A percentile compares a stretch with the other conserved stretches of the same genome.
phyloP scores from a whole-genome alignment of 2,113 vertebrate species.

The Osmerus eperlanus region DNA sequence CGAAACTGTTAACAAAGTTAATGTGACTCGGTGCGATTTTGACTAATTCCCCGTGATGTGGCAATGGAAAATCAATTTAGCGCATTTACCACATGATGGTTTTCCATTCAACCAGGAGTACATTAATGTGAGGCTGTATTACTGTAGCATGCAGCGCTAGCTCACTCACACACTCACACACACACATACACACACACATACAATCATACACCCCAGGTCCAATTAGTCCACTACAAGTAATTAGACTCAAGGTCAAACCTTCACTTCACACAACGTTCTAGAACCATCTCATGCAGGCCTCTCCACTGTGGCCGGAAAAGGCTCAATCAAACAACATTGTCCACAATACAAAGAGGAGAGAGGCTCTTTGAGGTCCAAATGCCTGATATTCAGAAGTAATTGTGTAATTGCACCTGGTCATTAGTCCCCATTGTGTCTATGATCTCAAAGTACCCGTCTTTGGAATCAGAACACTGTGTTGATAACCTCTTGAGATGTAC shows the following conservation, averaged over 20 bases:
- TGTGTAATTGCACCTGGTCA: constrained; percentile 43
- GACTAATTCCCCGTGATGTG: too few relatives aligned
- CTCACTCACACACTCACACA: not conserved
- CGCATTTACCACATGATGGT: not conserved
- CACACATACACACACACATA: not conserved
- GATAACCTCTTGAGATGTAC: constrained; percentile 29
- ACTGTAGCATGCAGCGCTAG: not conserved
- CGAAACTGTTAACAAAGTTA: constrained; percentile 8
- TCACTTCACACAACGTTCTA: constrained; percentile 20
- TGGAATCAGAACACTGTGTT: constrained; percentile 42
- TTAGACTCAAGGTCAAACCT: constrained; percentile 25
- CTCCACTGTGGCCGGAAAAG: constrained; percentile 29
- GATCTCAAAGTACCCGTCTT: constrained; percentile 38
- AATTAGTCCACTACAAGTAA: not conserved
- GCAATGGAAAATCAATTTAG: too few relatives aligned
- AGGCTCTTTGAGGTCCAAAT: constrained; percentile 16
- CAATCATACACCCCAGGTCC: not conserved
- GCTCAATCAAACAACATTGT: constrained; percentile 59
- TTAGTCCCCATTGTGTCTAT: constrained; percentile 44
- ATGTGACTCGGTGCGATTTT: not conserved
- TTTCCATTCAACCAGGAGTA: not conserved
- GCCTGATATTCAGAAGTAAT: constrained; percentile 1
- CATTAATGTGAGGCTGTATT: not conserved
- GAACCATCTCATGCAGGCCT: constrained; percentile 10
- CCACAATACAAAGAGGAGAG: constrained; percentile 38